phyloP scores from a whole-genome alignment of 92 coral and sea anemone species.

The Diadumene lineata region DNA sequence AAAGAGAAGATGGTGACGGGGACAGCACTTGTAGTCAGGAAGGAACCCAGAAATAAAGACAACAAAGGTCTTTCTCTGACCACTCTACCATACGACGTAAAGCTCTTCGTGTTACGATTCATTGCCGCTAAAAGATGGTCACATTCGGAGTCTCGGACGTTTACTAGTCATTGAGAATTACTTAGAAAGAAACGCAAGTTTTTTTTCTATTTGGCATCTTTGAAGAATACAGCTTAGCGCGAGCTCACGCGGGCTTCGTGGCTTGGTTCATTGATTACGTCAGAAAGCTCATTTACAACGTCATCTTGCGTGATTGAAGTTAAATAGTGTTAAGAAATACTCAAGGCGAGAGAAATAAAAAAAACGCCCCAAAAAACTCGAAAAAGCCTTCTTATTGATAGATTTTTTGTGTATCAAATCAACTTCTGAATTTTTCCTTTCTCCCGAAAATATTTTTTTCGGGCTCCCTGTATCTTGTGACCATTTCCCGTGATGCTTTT shows the following conservation, averaged over 20 bases:
- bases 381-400: too few relatives aligned
- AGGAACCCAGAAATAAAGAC: conserved; percentile 32
- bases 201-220: not conserved
- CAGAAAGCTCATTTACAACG: too few relatives aligned
- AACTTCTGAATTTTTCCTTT: too few relatives aligned
- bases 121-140: not conserved
- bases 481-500: conserved; percentile 28
- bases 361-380: too few relatives aligned
- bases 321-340: too few relatives aligned
- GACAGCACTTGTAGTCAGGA: conserved; percentile 35
- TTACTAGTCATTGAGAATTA: not conserved
- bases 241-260: too few relatives aligned
- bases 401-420: too few relatives aligned
- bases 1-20: conserved; percentile 22
- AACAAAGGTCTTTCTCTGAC: conserved; percentile 21
- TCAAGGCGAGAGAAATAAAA: too few relatives aligned
- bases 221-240: too few relatives aligned
- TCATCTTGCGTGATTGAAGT: too few relatives aligned
- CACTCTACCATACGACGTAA: conserved; percentile 11
- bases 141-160: not conserved
- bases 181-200: not conserved
- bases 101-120: not conserved
- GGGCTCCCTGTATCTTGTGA: conserved; percentile 25
- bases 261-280: too few relatives aligned
- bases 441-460: too few relatives aligned